Evolutionary conservation across 2,797 vertebrate genomes (phyloP).

Genomic region (Numenius phaeopus): DNA sequence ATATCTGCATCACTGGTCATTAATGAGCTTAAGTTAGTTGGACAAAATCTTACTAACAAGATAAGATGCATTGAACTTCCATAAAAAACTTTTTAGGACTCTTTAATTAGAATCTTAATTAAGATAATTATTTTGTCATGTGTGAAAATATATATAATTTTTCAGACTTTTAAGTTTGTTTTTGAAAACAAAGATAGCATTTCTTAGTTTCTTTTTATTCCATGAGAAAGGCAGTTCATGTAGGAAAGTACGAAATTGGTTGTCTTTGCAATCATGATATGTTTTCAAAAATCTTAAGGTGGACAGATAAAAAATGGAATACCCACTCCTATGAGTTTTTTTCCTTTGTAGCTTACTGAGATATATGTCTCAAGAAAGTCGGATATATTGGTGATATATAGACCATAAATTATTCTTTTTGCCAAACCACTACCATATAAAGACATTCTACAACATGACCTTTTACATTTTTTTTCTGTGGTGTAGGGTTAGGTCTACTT

Average conservation of each 20-base stretch:
- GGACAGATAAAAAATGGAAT: background rate
- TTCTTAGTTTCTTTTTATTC: background rate
- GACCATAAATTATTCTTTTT: background rate
- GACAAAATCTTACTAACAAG: background rate
- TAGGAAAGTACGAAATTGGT: background rate
- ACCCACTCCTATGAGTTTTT: accelerated
- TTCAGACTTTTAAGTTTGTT: background rate
- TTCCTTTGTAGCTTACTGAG: background rate
- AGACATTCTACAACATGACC: background rate
- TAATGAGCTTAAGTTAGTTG: background rate
- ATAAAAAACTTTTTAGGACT: background rate
- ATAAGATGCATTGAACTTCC: background rate
- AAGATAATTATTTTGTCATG: background rate
- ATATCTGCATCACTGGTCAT: background rate
- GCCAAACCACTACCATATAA: background rate
- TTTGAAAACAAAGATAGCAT: background rate
- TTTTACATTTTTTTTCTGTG: background rate
- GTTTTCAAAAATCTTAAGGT: background rate
- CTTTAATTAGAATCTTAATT: background rate
- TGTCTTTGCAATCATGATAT: background rate
- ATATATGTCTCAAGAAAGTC: background rate
- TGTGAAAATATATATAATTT: background rate
- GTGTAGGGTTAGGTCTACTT: background rate
- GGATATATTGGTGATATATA: background rate
- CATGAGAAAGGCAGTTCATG: background rate